Conservation (phyloP, 1,140 invertebrate genomes). For the Stenopsyche tienmushanensis region DNA sequence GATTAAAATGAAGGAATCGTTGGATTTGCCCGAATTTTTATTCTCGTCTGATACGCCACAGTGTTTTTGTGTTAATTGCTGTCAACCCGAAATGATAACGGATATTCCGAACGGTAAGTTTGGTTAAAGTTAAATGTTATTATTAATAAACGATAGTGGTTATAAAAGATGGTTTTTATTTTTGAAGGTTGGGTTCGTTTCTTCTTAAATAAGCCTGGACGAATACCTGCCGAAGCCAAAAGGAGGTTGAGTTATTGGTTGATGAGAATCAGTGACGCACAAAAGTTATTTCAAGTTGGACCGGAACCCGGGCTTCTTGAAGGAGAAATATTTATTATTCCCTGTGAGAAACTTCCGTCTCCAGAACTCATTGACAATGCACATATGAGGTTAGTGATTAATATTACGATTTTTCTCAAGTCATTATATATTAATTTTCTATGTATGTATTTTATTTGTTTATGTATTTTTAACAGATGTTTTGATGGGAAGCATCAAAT, state of each 20-base stretch:
- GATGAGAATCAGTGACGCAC: slow-evolving; percentile 4
- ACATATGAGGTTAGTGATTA: slow-evolving; percentile 1
- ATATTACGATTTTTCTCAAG: neutral
- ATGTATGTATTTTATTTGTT: neutral
- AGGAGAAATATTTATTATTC: slow-evolving; percentile 7
- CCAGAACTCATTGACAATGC: slow-evolving; percentile 9
- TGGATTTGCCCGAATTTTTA: slow-evolving; percentile 15
- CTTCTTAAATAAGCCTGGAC: slow-evolving; percentile 10
- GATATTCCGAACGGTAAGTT: slow-evolving; percentile 15
- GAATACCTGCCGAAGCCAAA: slow-evolving; percentile 6
- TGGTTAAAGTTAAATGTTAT: too few relatives aligned
- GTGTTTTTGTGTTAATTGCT: slow-evolving; percentile 19
- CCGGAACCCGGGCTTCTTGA: slow-evolving; percentile 9
- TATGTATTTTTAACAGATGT: slow-evolving; percentile 4
- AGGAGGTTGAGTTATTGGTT: slow-evolving; percentile 12
- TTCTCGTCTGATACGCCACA: slow-evolving; percentile 18
- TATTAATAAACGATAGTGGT: too few relatives aligned
- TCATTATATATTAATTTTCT: neutral
- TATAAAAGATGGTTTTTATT: neutral
- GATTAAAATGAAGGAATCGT: slow-evolving; percentile 3
- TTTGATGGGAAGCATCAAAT: slow-evolving; percentile 14
- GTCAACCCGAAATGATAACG: slow-evolving; percentile 7
- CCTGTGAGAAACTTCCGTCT: slow-evolving; percentile 11
- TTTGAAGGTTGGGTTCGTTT: slow-evolving; percentile 16
- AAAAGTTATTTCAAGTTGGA: slow-evolving; percentile 7